Evolutionary conservation across 1,140 invertebrate genomes (phyloP).

Genomic region (Aradophagus sp.): DNA sequence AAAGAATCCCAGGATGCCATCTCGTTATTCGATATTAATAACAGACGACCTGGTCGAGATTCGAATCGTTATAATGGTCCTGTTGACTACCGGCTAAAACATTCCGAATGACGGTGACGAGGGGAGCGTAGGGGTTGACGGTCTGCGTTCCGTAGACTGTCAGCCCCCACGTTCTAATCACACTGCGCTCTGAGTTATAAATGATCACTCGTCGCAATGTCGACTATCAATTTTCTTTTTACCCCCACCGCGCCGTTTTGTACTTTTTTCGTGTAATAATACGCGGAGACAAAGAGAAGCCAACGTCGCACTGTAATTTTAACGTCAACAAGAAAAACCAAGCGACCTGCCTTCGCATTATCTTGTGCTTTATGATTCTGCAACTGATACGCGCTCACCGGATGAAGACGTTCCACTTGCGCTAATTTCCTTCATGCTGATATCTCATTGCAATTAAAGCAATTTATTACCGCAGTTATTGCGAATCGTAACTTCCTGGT

Average conservation of each 20-base stretch:
- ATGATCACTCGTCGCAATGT: constrained; percentile 58
- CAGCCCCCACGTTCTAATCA: constrained; percentile 53
- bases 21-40: constrained; percentile 57
- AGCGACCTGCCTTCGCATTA: constrained; percentile 7
- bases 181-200: constrained; percentile 48
- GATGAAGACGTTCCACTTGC: too few relatives aligned
- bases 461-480: constrained; percentile 11
- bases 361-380: constrained; percentile 23
- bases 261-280: constrained; percentile 52
- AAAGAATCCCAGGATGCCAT: constrained; percentile 49
- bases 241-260: constrained; percentile 33
- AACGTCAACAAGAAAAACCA: constrained; percentile 44
- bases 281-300: constrained; percentile 44
- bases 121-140: constrained; percentile 17
- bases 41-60: constrained; percentile 64
- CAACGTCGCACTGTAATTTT: constrained; percentile 28
- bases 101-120: constrained; percentile 37
- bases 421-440: too few relatives aligned
- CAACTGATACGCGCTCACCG: too few relatives aligned
- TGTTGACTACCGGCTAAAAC: constrained; percentile 54
- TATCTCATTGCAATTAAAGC: too few relatives aligned
- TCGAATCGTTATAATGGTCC: constrained; percentile 70
- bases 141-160: constrained; percentile 56
- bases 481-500: too few relatives aligned
- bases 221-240: constrained; percentile 66